Evolutionary conservation across 1,140 invertebrate genomes (phyloP), one percentile per base, ranked within the genome.

Genomic region (Drosophila mayri): DNA sequence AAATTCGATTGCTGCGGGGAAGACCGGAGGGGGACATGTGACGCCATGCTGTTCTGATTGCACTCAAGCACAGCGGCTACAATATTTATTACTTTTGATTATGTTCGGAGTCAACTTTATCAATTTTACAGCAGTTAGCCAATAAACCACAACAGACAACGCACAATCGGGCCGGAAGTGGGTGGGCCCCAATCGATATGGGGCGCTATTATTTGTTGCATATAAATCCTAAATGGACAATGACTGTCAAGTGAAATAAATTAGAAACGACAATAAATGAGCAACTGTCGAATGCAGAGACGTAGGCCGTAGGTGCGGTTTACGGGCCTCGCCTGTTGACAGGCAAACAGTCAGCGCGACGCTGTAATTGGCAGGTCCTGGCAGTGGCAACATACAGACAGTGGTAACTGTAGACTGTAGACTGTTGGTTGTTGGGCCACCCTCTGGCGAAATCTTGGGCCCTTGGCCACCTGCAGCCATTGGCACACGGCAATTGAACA

Each of bases 71-170:
- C 85, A 88, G 81, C 77, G 79, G 85, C 66, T 88, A 90, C 85
- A 90, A 90, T 85, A 90, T 90, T 90, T 88, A 90, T 90, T 90
- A 90, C 85, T 85, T 90, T 90, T 90, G 85, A 90, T 90, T 90
- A 90, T 90, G 85, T 90, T 90, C 78, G 73, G 83, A 90, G 85
- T 90, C 85, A 90, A 85, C 85, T 90, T 90, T 90, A 90, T 90
- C 85, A 90, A 90, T 90, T 90, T 90, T 90, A 90, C 85, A 90
- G 81, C 78, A 90, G 78, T 90, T 79, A 90, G 80, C 78, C 85
- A 81, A 90, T 90, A 90, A 90, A 90, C 81, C 85, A 79, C 85
- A 85, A 79, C 77, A 67, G 77, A 79, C 85, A 88, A 62, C 20
- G 52, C 52, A 55, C 63, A 52, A 43, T 20, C 41, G 47, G 43